Percentiles rank a stretch among this genome's conserved stretches.
phyloP scores from a whole-genome alignment of 2,797 vertebrate species.

The Myoxocephalus aenaeus region DNA sequence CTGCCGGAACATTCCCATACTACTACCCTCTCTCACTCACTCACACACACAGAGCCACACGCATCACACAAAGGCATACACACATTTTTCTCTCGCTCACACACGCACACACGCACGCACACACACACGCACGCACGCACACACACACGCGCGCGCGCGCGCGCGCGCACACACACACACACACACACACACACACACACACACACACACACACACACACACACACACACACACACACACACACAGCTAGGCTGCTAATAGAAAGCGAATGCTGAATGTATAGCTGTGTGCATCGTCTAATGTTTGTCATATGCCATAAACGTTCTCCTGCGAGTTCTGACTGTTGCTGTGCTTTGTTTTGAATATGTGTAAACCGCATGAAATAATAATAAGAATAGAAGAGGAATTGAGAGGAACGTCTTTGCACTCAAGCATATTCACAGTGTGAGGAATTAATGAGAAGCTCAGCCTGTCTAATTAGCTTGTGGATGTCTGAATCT shows the following conservation, averaged over 20 bases:
- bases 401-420: constrained; percentile 20
- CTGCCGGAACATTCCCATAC: constrained; percentile 58
- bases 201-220: no score
- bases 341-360: background rate
- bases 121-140: constrained; percentile 4
- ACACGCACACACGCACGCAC: background rate
- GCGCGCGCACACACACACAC: background rate
- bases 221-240: no score
- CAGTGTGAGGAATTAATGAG: constrained; percentile 37
- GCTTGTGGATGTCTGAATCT: constrained; percentile 45
- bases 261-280: constrained; percentile 35
- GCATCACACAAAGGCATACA: constrained; percentile 12
- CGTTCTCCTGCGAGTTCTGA: background rate
- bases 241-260: constrained; percentile 35
- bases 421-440: constrained; percentile 20
- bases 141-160: no score
- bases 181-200: constrained; percentile 6
- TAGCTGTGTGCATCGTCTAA: background rate
- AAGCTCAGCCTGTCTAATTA: constrained; percentile 57
- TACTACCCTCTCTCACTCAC: constrained; percentile 8
- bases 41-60: constrained; percentile 10
- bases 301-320: constrained; percentile 21
- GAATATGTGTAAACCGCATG: background rate
- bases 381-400: constrained; percentile 17
- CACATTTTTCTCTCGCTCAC: background rate